Percentiles rank a stretch among this genome's conserved stretches.
Conservation (phyloP, 1,140 invertebrate genomes). For the Drosophila persimilis region DNA sequence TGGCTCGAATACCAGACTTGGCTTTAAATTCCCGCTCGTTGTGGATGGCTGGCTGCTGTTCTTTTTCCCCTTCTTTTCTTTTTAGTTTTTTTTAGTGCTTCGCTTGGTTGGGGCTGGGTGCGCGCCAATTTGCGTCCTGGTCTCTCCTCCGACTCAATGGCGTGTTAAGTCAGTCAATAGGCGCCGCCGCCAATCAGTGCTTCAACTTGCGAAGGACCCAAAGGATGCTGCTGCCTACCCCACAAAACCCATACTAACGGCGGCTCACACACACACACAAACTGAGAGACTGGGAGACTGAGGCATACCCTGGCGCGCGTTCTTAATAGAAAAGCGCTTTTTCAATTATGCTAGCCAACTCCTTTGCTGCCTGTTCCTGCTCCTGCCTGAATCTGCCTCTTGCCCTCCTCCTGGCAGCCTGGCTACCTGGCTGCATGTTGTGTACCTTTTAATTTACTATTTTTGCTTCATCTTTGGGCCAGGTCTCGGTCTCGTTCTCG, state of each 20-base stretch:
- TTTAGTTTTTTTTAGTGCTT: slow-evolving; percentile 42
- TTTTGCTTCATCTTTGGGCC: slow-evolving; percentile 53
- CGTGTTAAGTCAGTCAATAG: slow-evolving; percentile 81
- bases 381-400: background rate
- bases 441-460: slow-evolving; percentile 80
- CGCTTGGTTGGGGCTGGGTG: slow-evolving; percentile 33
- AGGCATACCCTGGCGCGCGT: slow-evolving; percentile 48
- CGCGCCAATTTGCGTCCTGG: slow-evolving; percentile 67
- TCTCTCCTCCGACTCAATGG: slow-evolving; percentile 63
- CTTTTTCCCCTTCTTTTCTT: slow-evolving; percentile 20
- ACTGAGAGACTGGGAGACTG: slow-evolving; percentile 15
- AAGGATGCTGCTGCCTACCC: background rate
- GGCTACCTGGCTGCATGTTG: slow-evolving; percentile 53
- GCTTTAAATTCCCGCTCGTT: slow-evolving; percentile 53
- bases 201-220: slow-evolving; percentile 54
- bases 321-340: slow-evolving; percentile 81
- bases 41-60: slow-evolving; percentile 31
- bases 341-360: slow-evolving; percentile 79
- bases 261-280: background rate
- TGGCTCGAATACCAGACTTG: slow-evolving; percentile 54
- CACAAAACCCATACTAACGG: too few relatives aligned
- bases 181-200: slow-evolving; percentile 78
- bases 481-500: slow-evolving; percentile 14
- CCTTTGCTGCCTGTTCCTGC: slow-evolving; percentile 56
- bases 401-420: background rate